Conservation (phyloP, 2,888 invertebrate species). For the Xylota sylvarum region DNA sequence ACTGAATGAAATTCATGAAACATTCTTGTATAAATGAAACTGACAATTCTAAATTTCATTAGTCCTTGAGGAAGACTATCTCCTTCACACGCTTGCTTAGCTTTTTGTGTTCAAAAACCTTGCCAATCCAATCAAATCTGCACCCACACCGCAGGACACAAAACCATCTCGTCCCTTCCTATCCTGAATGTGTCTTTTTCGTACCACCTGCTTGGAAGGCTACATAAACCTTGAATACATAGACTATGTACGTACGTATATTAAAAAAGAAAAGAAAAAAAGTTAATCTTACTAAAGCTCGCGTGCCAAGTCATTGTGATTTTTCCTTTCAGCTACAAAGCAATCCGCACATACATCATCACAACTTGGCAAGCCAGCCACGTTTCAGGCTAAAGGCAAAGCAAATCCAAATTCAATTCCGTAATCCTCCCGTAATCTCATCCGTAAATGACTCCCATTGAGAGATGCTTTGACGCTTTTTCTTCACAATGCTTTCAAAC, state of each 20-base stretch:
- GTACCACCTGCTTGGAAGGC: not conserved
- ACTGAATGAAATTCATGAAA: too few relatives aligned
- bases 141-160: too few relatives aligned
- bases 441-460: constrained; percentile 15
- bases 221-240: not conserved
- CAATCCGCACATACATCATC: constrained; percentile 8
- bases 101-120: too few relatives aligned
- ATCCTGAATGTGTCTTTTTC: not conserved
- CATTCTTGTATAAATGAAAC: too few relatives aligned
- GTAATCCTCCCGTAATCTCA: constrained; percentile 42
- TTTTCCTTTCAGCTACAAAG: not conserved
- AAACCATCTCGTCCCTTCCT: too few relatives aligned
- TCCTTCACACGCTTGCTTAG: too few relatives aligned
- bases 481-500: constrained; percentile 7
- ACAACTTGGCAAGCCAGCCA: constrained; percentile 40
- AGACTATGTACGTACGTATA: not conserved
- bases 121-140: too few relatives aligned
- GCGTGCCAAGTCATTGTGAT: not conserved
- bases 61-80: too few relatives aligned
- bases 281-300: constrained; percentile 25
- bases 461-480: constrained; percentile 14
- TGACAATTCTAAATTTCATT: too few relatives aligned
- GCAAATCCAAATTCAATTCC: constrained; percentile 64
- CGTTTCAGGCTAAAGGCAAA: not conserved
- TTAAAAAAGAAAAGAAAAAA: constrained; percentile 2